Conservation (phyloP, 1,140 invertebrate species). For the Heliconius congener region DNA sequence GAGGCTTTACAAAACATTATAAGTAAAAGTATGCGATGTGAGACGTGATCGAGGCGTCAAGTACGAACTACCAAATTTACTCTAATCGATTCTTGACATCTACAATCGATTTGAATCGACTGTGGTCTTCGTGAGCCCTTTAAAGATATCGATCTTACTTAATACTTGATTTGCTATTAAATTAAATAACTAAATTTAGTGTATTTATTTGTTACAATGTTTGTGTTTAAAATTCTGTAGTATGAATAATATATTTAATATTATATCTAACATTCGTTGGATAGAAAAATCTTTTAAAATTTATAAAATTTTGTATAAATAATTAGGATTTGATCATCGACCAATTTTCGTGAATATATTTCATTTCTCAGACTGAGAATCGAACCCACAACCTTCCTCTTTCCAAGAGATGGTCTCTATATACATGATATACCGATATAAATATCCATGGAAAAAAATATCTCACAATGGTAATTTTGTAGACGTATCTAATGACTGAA, state of each 20-base stretch:
- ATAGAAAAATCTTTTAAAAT: no score
- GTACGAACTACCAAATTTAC: constrained; percentile 31
- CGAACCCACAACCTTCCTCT: no score
- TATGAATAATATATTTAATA: no score
- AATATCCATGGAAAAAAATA: background rate
- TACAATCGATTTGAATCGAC: constrained; percentile 34
- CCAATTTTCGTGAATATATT: no score
- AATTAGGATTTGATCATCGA: no score
- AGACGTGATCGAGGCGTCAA: constrained; percentile 35
- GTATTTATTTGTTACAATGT: no score
- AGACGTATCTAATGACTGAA: background rate
- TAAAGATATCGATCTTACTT: constrained; percentile 18
- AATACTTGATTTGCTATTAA: background rate
- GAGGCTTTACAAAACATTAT: constrained; percentile 18
- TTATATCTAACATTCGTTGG: no score
- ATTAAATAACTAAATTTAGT: background rate
- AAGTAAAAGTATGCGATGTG: constrained; percentile 34
- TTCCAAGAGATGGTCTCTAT: no score
- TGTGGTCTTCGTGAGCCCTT: constrained; percentile 23
- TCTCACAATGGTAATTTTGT: background rate
- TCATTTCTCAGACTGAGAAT: no score
- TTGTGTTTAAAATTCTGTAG: no score
- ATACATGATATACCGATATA: background rate
- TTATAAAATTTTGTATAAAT: no score
- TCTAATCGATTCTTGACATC: constrained; percentile 52